phyloP scores from a whole-genome alignment of 2,888 invertebrate species.

The Amphipoea lucens region DNA sequence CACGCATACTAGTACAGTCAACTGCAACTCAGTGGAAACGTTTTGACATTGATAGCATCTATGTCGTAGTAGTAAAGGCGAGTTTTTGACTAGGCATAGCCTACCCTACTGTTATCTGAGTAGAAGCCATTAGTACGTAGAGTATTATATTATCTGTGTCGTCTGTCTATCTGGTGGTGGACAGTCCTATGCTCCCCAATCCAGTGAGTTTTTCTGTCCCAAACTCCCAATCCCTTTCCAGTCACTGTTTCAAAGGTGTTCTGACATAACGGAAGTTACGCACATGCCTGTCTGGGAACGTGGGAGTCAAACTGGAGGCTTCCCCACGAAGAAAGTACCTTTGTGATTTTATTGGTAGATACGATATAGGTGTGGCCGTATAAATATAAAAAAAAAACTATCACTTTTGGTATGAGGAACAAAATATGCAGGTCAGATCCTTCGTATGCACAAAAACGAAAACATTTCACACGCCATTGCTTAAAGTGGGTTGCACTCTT shows the following conservation, averaged over 20 bases:
- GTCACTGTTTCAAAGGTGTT: no score
- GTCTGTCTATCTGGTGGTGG: neutral
- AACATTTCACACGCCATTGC: neutral
- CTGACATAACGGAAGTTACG: no score
- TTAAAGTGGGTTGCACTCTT: constrained; percentile 1
- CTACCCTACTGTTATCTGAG: no score
- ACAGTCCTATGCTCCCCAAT: neutral
- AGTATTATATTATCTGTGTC: no score
- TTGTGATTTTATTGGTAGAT: neutral
- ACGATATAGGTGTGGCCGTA: neutral
- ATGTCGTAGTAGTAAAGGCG: neutral
- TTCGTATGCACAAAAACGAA: neutral
- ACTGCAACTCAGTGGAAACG: neutral
- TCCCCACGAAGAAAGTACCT: neutral
- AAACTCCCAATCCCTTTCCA: neutral
- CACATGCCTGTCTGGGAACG: neutral
- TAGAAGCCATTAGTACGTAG: no score
- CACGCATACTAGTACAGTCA: neutral
- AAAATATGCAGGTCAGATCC: constrained; percentile 1
- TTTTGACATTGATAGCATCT: neutral
- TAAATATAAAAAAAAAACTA: neutral
- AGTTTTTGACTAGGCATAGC: neutral
- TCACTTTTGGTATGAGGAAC: neutral
- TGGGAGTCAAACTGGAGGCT: neutral
- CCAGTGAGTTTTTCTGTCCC: neutral